These are phyloP conservation scores for Diachrysia chrysitis DNA, from an alignment of 2,888 invertebrate genomes.

Conservation along the genomic window DNA sequence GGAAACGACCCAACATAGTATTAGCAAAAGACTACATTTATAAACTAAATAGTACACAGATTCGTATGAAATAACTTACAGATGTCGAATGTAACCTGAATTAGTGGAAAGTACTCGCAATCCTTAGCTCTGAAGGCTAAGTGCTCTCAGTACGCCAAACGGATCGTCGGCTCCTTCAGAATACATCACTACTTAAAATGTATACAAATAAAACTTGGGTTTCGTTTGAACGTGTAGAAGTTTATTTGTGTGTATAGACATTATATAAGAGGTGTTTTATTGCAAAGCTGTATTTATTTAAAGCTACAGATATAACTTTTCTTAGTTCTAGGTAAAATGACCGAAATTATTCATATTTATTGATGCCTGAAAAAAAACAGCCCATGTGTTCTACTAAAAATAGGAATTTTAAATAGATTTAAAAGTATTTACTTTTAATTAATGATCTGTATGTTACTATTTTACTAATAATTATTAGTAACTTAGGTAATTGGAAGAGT, in stretches of 20 bases:
- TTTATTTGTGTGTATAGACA: neutral
- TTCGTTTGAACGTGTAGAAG: conserved; percentile 1
- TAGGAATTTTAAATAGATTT: too few relatives aligned
- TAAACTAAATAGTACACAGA: neutral
- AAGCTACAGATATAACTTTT: neutral
- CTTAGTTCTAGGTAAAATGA: too few relatives aligned
- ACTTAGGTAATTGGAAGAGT: too few relatives aligned
- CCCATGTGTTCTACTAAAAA: too few relatives aligned
- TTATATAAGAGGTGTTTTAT: neutral
- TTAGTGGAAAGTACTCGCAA: conserved; percentile 5
- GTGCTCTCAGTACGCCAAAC: conserved; percentile 8
- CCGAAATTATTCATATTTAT: too few relatives aligned
- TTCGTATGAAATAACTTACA: neutral
- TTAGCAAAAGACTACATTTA: too few relatives aligned
- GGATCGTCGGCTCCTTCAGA: conserved; percentile 1
- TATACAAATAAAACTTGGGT: neutral
- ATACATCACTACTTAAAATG: conserved; percentile 1
- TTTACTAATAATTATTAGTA: too few relatives aligned
- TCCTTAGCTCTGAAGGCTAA: neutral
- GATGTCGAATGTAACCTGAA: conserved; percentile 3
- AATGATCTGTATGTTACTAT: too few relatives aligned
- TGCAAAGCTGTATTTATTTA: too few relatives aligned
- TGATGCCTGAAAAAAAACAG: too few relatives aligned
- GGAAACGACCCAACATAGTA: too few relatives aligned
- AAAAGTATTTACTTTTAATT: too few relatives aligned